These are phyloP conservation scores for Pogonognathellus flavescens DNA, from an alignment of 1,140 invertebrate species.

Conservation along the genomic window DNA sequence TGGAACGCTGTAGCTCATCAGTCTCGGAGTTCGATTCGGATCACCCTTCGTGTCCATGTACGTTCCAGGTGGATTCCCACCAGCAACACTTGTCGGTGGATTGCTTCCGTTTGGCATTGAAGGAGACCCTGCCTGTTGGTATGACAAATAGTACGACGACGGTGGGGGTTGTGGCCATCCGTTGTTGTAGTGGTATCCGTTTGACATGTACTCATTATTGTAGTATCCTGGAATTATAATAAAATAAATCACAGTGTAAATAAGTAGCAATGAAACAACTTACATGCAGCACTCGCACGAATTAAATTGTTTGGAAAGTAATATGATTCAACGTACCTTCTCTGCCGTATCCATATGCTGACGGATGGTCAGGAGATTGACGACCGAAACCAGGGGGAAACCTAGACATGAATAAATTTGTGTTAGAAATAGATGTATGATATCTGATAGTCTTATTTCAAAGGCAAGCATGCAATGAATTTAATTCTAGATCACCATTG, in stretches of 20 bases:
- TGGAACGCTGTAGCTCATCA: conserved; percentile 60
- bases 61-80: conserved; percentile 56
- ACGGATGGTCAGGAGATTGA: conserved; percentile 65
- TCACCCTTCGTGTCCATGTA: conserved; percentile 57
- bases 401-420: conserved; percentile 34
- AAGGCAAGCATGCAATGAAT: not conserved
- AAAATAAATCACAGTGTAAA: conserved; percentile 17
- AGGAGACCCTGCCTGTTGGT: conserved; percentile 59
- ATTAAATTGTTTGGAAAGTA: no score
- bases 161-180: conserved; percentile 64
- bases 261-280: not conserved
- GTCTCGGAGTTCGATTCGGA: conserved; percentile 52
- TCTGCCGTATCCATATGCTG: conserved; percentile 66
- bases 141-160: conserved; percentile 59
- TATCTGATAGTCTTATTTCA: not conserved
- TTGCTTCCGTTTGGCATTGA: conserved; percentile 47
- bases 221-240: conserved; percentile 61
- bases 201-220: conserved; percentile 65
- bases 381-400: conserved; percentile 63
- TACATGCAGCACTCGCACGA: no score
- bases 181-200: conserved; percentile 64
- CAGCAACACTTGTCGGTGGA: conserved; percentile 32
- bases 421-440: not conserved
- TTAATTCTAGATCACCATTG: not conserved
- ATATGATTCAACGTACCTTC: conserved; percentile 45